A percentile compares a stretch with the other conserved stretches of the same genome.
Evolutionary conservation across 2,888 invertebrate genomes (phyloP).

Genomic region (Trichopria drosophilae): DNA sequence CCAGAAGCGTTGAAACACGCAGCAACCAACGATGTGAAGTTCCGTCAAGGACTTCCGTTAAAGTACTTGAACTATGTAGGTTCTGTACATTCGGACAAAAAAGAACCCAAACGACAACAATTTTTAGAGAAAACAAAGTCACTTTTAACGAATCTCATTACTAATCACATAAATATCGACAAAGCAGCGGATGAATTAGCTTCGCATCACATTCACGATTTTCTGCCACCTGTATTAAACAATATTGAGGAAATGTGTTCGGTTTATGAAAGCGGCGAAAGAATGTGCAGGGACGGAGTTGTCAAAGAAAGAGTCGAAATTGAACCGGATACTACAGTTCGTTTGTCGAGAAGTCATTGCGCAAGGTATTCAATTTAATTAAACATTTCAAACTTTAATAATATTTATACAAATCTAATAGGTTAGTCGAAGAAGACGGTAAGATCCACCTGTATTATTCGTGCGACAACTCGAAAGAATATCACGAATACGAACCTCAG

Average conservation of each 20-base stretch:
- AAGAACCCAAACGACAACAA: slow-evolving; percentile 34
- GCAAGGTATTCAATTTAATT: slow-evolving; percentile 38
- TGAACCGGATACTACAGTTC: slow-evolving; percentile 66
- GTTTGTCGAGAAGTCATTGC: slow-evolving; percentile 60
- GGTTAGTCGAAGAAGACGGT: slow-evolving; percentile 69
- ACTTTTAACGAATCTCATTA: slow-evolving; percentile 57
- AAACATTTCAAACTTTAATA: slow-evolving; percentile 13
- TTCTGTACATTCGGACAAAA: slow-evolving; percentile 64
- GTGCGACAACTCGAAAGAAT: slow-evolving; percentile 82
- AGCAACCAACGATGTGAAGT: slow-evolving; percentile 69
- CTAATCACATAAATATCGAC: slow-evolving; percentile 65
- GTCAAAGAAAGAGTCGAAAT: slow-evolving; percentile 70
- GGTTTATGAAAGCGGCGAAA: slow-evolving; percentile 73
- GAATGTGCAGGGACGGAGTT: slow-evolving; percentile 66
- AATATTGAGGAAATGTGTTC: slow-evolving; percentile 70
- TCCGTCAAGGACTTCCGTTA: slow-evolving; percentile 78
- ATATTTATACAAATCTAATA: slow-evolving; percentile 35
- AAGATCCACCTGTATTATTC: slow-evolving; percentile 75
- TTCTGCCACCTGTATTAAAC: slow-evolving; percentile 80
- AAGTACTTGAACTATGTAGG: slow-evolving; percentile 79
- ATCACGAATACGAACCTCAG: slow-evolving; percentile 79
- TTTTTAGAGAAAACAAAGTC: slow-evolving; percentile 61
- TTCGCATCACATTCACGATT: slow-evolving; percentile 80
- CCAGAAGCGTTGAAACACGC: slow-evolving; percentile 77
- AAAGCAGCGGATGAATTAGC: slow-evolving; percentile 85